Evolutionary conservation across 2,113 vertebrate species (phyloP).

Genomic region (Saimiri boliviensis): DNA sequence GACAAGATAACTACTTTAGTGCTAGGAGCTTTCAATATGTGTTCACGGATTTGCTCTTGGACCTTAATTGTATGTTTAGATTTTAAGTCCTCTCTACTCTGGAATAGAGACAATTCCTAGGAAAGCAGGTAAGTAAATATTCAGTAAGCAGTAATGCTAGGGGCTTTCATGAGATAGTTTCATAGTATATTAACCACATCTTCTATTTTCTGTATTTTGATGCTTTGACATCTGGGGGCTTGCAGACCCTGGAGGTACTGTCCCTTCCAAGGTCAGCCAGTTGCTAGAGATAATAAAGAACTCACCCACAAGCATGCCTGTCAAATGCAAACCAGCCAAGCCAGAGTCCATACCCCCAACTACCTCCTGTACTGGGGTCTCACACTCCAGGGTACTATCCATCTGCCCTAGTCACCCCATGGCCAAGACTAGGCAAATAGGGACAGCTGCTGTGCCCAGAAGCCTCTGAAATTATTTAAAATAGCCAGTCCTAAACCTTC

Average conservation of each 20-base stretch:
- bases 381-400: background rate
- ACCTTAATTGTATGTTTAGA: background rate
- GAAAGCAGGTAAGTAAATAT: background rate
- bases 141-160: background rate
- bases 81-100: background rate
- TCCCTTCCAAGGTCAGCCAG: background rate
- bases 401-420: background rate
- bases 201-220: background rate
- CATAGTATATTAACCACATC: background rate
- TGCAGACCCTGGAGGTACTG: background rate
- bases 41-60: background rate
- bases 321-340: background rate
- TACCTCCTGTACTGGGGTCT: background rate
- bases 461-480: background rate
- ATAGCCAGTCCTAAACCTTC: background rate
- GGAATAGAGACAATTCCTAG: background rate
- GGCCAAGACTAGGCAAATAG: background rate
- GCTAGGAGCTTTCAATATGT: background rate
- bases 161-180: background rate
- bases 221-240: background rate
- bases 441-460: background rate
- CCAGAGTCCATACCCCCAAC: background rate
- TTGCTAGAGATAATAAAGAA: background rate
- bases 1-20: background rate
- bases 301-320: background rate